Evolutionary conservation across 2,888 invertebrate genomes (phyloP), one percentile per base, ranked within the genome.

Genomic region (Molanna angustata): DNA sequence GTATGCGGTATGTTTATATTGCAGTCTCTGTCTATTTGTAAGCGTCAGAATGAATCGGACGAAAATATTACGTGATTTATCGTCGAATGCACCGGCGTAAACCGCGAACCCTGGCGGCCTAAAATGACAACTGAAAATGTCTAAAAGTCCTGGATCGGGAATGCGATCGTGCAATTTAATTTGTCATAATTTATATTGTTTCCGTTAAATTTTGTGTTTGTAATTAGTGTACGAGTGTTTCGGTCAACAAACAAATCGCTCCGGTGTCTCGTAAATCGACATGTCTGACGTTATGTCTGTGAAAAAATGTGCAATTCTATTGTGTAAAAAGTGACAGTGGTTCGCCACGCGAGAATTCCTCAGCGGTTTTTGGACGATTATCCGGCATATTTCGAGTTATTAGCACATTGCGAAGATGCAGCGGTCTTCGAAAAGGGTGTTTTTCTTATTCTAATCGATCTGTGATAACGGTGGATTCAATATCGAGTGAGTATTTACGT

Each of bases 311-410:
- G 11, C 27, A 27, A 7, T 27, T 11, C 27, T 27, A 13, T 35
- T n/a, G 19, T 20, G 14, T 18, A 18, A 48, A 47, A 42, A 42
- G 42, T 54, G 54, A 54, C 54, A 52, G 52, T 43, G 46, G 20
- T 40, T 27, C 14, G 49, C 54, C 54, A 49, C 49, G 54, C 54
- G 54, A 54, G 43, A 49, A n/a, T 44, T 48, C 39, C 31, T 52
- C 21, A 14, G 21, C 14, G 19, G 18, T 45, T 45, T 27, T 27
- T 45, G 21, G 40, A 40, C 49, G 33, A 31, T 49, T 49, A 22
- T 54, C 35, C 49, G 22, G 41, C 49, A 54, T 49, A 40, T 53
- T 53, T 14, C 18, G 14, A 37, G 21, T 14, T 40, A 39, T 43
- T 18, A 18, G 41, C 16, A n/a, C 14, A 14, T 35, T 35, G 48